These are phyloP conservation scores for Carlito syrichta DNA, from an alignment of 2,113 vertebrate species.

Conservation along the genomic window DNA sequence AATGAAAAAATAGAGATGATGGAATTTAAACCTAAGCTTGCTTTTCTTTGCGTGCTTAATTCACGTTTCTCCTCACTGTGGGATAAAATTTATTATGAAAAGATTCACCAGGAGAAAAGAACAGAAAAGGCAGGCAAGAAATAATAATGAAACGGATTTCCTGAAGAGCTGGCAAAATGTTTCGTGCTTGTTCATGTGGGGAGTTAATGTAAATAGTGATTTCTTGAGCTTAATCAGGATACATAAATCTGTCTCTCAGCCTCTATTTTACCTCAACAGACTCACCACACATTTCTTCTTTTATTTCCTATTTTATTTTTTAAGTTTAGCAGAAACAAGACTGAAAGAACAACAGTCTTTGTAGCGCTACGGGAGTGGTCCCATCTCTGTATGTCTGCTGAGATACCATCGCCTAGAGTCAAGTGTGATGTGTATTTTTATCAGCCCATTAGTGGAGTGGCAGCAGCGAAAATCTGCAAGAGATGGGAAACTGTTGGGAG, in stretches of 20 bases:
- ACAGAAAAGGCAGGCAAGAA: neutral
- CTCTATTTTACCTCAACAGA: neutral
- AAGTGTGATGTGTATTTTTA: too few species aligned
- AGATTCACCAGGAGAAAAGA: conserved; percentile 21
- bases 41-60: conserved; percentile 2
- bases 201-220: neutral
- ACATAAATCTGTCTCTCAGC: neutral
- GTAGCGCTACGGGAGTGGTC: neutral
- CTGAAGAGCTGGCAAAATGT: neutral
- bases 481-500: neutral
- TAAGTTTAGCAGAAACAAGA: neutral
- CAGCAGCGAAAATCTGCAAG: neutral
- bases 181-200: neutral
- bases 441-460: neutral
- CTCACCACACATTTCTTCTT: neutral
- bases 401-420: neutral
- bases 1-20: conserved; percentile 16
- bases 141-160: neutral
- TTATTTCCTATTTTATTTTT: neutral
- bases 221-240: neutral
- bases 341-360: neutral
- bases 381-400: neutral
- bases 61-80: conserved; percentile 29
- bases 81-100: conserved; percentile 31
- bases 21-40: conserved; percentile 19